These are phyloP conservation scores for Hirtodrosophila histrioides DNA, from an alignment of 2,888 invertebrate species.

Conservation along the genomic window DNA sequence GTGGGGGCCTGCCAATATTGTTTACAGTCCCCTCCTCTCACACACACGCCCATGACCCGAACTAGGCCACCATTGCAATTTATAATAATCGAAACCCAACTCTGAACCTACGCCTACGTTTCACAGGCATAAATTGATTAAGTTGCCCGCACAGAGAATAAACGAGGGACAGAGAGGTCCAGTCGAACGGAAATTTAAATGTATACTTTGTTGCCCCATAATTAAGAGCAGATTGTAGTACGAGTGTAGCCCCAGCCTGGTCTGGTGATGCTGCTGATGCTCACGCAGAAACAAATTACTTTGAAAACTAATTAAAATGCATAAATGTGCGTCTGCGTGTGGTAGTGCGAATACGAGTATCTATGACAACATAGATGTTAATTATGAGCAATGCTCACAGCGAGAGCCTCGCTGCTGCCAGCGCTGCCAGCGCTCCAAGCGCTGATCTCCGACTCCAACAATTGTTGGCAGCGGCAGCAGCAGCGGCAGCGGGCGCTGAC, in stretches of 20 bases:
- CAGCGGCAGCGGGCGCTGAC: conserved; percentile 30
- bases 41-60: conserved; percentile 13
- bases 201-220: conserved; percentile 48
- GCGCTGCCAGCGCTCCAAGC: neutral
- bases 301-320: conserved; percentile 71
- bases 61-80: conserved; percentile 54
- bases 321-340: conserved; percentile 31
- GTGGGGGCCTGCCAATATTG: conserved; percentile 22
- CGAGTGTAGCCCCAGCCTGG: neutral
- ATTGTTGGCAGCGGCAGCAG: neutral
- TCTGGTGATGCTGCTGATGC: neutral
- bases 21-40: conserved; percentile 12
- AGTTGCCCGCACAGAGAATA: conserved; percentile 13
- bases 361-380: conserved; percentile 52
- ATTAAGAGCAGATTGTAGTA: conserved; percentile 48
- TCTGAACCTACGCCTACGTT: conserved; percentile 25
- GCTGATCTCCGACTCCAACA: conserved; percentile 37
- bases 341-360: conserved; percentile 5
- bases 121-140: conserved; percentile 60
- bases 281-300: conserved; percentile 34
- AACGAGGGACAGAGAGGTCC: neutral
- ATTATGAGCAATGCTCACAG: conserved; percentile 50
- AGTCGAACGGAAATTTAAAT: conserved; percentile 56
- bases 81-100: conserved; percentile 58
- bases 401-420: conserved; percentile 17